Evolutionary conservation across 2,113 vertebrate species (phyloP).

Genomic region (Ailurus styani): DNA sequence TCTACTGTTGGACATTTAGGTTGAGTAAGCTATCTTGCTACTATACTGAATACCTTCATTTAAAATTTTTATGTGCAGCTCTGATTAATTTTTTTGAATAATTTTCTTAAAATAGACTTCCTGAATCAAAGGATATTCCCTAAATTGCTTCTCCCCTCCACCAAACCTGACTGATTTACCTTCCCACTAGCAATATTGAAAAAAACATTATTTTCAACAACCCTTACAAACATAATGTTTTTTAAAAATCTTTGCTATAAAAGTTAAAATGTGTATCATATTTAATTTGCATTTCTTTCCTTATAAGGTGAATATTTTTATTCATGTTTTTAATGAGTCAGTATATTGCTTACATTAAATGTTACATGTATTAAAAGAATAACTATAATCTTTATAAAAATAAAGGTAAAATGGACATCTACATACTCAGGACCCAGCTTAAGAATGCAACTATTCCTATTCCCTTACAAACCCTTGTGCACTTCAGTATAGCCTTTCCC

Average conservation of each 20-base stretch:
- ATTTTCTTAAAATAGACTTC: background rate
- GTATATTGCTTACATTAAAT: background rate
- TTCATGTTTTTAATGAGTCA: background rate
- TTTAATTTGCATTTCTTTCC: background rate
- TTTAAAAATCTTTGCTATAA: background rate
- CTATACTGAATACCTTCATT: background rate
- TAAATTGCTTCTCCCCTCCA: background rate
- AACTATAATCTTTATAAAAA: background rate
- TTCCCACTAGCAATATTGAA: background rate
- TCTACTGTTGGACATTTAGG: background rate
- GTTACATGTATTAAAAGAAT: background rate
- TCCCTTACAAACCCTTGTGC: background rate
- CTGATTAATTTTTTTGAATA: background rate
- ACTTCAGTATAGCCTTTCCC: background rate
- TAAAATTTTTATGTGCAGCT: background rate
- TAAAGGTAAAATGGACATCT: background rate
- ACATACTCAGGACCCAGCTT: background rate
- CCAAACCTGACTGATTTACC: background rate
- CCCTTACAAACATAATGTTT: background rate
- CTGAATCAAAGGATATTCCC: background rate
- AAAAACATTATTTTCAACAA: background rate
- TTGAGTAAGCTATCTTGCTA: background rate
- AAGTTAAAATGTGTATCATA: background rate
- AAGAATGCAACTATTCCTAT: background rate
- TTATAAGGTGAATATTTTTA: background rate